Conservation (phyloP, 2,888 invertebrate genomes). For the Drosophila greeni region DNA sequence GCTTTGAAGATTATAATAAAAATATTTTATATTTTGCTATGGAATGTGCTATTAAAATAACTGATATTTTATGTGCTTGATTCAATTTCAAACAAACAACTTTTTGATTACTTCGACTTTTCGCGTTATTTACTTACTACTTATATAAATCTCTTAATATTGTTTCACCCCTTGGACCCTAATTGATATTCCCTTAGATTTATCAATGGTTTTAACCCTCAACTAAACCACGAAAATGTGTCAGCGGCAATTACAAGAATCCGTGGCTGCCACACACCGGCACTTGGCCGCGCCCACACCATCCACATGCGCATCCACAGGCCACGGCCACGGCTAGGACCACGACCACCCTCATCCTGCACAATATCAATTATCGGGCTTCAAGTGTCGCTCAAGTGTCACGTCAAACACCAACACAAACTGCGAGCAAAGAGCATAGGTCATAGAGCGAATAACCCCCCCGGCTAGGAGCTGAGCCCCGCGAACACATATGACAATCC, state of each 20-base stretch:
- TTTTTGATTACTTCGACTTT: neutral
- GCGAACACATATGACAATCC: slow-evolving; percentile 42
- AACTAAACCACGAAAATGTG: slow-evolving; percentile 50
- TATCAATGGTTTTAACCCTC: slow-evolving; percentile 13
- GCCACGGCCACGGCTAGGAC: slow-evolving; percentile 2
- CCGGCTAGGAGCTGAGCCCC: slow-evolving; percentile 12
- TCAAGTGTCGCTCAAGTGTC: slow-evolving; percentile 72
- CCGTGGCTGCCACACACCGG: slow-evolving; percentile 21
- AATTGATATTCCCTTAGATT: slow-evolving; percentile 13
- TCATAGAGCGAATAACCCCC: slow-evolving; percentile 19
- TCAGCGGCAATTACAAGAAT: slow-evolving; percentile 60
- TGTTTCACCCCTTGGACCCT: neutral
- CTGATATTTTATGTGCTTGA: too few species aligned
- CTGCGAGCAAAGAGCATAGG: slow-evolving; percentile 39
- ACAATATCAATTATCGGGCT: slow-evolving; percentile 68
- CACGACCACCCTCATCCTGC: slow-evolving; percentile 17
- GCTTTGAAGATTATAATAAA: too few species aligned
- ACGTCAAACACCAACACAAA: slow-evolving; percentile 64
- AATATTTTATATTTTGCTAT: too few species aligned
- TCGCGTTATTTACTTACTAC: too few species aligned
- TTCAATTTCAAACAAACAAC: too few species aligned
- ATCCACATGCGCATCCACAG: slow-evolving; percentile 10
- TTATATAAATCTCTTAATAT: too few species aligned
- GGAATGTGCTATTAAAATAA: too few species aligned
- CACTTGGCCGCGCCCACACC: slow-evolving; percentile 26